A percentile compares a stretch with the other conserved stretches of the same genome.
These are phyloP conservation scores for Mesembrinibis cayennensis DNA, from an alignment of 2,113 vertebrate species.

Conservation along the genomic window DNA sequence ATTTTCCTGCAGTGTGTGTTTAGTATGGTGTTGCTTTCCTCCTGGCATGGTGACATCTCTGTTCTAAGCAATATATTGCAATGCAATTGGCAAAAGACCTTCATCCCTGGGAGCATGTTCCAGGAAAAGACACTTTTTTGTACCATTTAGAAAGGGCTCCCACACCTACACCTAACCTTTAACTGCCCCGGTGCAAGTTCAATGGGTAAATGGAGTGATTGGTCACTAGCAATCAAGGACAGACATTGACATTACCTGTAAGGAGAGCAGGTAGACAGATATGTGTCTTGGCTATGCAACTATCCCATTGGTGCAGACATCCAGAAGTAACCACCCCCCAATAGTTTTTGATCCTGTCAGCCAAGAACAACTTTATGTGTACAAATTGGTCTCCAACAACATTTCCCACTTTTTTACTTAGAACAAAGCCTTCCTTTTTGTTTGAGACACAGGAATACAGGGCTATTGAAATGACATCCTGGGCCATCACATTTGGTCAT, in stretches of 20 bases:
- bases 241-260: not conserved
- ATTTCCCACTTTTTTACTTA: not conserved
- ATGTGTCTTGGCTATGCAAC: not conserved
- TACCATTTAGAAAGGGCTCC: not conserved
- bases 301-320: not conserved
- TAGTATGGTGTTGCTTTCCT: not conserved
- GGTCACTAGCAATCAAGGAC: not conserved
- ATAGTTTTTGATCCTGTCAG: not conserved
- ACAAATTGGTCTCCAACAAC: not conserved
- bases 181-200: not conserved
- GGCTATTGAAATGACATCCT: not conserved
- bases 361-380: not conserved
- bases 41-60: not conserved
- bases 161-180: not conserved
- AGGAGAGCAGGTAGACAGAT: not conserved
- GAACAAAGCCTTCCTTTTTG: not conserved
- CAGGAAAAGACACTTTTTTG: not conserved
- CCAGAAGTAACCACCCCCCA: not conserved
- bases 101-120: not conserved
- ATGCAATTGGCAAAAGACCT: not conserved
- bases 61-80: not conserved
- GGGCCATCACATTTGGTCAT: not conserved
- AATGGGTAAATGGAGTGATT: not conserved
- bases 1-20: not conserved
- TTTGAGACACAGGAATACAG: not conserved